phyloP scores from a whole-genome alignment of 2,797 vertebrate genomes.

The Coracias cyanogaster region DNA sequence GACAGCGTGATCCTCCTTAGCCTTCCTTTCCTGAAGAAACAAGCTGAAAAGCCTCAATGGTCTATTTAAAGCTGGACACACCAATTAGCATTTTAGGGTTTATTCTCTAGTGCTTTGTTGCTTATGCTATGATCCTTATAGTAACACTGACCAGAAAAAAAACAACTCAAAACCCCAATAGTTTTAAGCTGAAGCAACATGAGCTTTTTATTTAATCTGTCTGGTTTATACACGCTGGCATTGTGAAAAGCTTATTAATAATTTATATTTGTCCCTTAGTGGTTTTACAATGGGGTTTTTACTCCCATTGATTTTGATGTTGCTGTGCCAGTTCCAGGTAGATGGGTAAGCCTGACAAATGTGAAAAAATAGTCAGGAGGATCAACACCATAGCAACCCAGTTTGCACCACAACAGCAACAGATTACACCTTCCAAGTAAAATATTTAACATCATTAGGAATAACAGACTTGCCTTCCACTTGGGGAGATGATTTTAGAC shows the following conservation, averaged over 20 bases:
- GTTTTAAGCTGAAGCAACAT: background rate
- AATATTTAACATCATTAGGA: background rate
- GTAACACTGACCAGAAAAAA: background rate
- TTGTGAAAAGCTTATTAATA: background rate
- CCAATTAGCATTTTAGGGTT: background rate
- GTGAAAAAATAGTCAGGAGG: background rate
- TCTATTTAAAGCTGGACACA: background rate
- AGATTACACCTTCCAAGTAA: background rate
- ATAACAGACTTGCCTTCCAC: background rate
- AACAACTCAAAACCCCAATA: background rate
- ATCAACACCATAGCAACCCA: accelerated
- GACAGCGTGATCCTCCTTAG: background rate
- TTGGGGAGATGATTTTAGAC: background rate
- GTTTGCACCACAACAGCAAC: background rate
- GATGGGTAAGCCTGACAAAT: background rate
- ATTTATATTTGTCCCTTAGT: background rate
- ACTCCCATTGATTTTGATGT: background rate
- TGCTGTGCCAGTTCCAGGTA: background rate
- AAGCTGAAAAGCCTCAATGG: background rate
- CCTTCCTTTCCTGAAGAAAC: background rate
- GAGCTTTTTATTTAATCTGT: background rate
- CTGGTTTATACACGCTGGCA: background rate
- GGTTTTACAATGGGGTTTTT: background rate
- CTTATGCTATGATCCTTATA: background rate
- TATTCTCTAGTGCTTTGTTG: background rate